Conservation (phyloP, 1,140 invertebrate genomes). For the Hyposmocoma kahamanoa region DNA sequence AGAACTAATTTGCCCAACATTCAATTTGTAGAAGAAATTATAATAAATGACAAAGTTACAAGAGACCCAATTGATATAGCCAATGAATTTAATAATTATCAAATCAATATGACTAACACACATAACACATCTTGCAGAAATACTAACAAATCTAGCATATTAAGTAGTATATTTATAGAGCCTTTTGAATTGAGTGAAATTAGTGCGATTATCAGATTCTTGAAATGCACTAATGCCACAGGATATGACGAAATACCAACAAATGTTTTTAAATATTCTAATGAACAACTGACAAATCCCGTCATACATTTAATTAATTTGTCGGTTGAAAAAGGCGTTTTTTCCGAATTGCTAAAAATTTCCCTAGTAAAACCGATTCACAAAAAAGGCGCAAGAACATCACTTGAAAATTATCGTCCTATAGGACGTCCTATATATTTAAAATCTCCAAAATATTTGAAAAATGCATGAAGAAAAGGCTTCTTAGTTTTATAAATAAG, state of each 20-base stretch:
- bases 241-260: conserved; percentile 4
- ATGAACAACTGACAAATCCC: not conserved
- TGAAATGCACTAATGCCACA: not conserved
- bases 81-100: not conserved
- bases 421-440: not conserved
- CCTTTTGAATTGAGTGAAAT: not conserved
- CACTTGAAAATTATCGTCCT: conserved; percentile 2
- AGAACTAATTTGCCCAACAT: not conserved
- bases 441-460: not conserved
- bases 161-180: conserved; percentile 1
- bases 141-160: not conserved
- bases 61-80: conserved; percentile 1
- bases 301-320: conserved; percentile 1
- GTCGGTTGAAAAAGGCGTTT: not conserved
- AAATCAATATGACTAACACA: not conserved
- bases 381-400: not conserved
- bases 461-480: not conserved
- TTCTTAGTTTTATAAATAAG: not conserved
- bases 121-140: not conserved
- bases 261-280: not conserved
- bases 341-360: not conserved
- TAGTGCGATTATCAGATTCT: not conserved
- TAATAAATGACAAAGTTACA: not conserved
- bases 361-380: conserved; percentile 5
- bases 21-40: not conserved